Conservation (phyloP, 1,140 invertebrate genomes). For the Drosophila gunungcola region DNA sequence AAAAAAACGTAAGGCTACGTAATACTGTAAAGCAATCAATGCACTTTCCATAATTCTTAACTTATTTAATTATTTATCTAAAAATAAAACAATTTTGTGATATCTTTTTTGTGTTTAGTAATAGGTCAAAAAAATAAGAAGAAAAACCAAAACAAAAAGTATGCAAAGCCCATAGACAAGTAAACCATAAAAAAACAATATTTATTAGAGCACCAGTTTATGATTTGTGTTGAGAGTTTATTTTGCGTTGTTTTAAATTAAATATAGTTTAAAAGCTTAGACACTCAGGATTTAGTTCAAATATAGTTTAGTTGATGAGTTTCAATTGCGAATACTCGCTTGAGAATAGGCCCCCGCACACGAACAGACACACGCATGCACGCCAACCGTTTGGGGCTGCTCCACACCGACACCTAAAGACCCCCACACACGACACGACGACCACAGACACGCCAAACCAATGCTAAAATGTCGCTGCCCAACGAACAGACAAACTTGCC, state of each 20-base stretch:
- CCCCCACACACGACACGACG: conserved; percentile 28
- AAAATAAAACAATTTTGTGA: conserved; percentile 65
- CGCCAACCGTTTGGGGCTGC: conserved; percentile 16
- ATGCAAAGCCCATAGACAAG: conserved; percentile 44
- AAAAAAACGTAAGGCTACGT: conserved; percentile 19
- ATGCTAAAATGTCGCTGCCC: conserved; percentile 74
- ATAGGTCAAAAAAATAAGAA: conserved; percentile 55
- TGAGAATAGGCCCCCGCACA: conserved; percentile 14
- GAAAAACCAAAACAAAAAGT: conserved; percentile 57
- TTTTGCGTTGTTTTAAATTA: conserved; percentile 30
- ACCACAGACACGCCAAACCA: conserved; percentile 36
- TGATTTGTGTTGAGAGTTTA: conserved; percentile 24
- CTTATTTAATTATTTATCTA: conserved; percentile 45
- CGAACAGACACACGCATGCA: conserved; percentile 33
- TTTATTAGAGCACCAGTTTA: conserved; percentile 36
- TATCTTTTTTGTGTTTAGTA: conserved; percentile 65
- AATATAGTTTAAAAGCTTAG: conserved; percentile 23
- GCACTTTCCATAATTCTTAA: conserved; percentile 42
- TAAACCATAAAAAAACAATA: conserved; percentile 28
- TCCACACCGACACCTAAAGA: conserved; percentile 31
- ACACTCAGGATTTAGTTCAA: conserved; percentile 31
- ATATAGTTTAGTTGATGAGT: conserved; percentile 48
- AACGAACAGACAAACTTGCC: conserved; percentile 59
- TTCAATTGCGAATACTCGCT: conserved; percentile 23
- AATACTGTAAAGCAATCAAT: conserved; percentile 52